Conservation (phyloP, 2,888 invertebrate species). For the Theristus sp. region DNA sequence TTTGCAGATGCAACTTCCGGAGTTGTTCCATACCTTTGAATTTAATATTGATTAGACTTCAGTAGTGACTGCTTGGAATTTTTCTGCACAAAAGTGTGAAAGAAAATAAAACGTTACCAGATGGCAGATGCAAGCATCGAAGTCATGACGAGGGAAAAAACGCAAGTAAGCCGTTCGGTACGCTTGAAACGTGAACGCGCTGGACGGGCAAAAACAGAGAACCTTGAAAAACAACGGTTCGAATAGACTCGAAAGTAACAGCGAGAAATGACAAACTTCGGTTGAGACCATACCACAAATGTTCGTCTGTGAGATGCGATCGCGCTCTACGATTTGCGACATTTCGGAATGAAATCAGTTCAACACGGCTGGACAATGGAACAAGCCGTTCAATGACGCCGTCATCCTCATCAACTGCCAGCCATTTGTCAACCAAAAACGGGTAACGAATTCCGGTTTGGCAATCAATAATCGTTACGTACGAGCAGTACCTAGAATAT, state of each 20-base stretch:
- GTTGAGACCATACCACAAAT: constrained; percentile 27
- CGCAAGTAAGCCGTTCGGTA: constrained; percentile 36
- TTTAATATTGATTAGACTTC: too few species aligned
- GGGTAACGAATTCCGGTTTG: constrained; percentile 30
- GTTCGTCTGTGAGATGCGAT: constrained; percentile 35
- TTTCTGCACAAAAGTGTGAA: too few species aligned
- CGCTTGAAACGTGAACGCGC: constrained; percentile 36
- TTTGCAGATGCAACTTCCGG: constrained; percentile 15
- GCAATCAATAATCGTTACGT: constrained; percentile 2
- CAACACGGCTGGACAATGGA: constrained; percentile 35
- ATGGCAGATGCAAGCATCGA: constrained; percentile 40
- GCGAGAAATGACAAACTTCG: too few species aligned
- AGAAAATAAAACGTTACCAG: too few species aligned
- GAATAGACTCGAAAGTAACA: too few species aligned
- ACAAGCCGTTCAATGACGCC: constrained; percentile 32
- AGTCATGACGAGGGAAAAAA: constrained; percentile 35
- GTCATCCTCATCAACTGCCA: constrained; percentile 6
- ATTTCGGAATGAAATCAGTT: constrained; percentile 34
- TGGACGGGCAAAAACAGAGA: constrained; percentile 37
- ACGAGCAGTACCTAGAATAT: constrained; percentile 18
- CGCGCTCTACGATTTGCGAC: constrained; percentile 32
- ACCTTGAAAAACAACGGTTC: constrained; percentile 23
- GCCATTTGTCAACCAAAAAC: constrained; percentile 2
- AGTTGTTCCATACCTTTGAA: constrained; percentile 28
- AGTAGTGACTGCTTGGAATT: too few species aligned